phyloP scores from a whole-genome alignment of 2,888 invertebrate species.

The Trypoxylon attenuatum region DNA sequence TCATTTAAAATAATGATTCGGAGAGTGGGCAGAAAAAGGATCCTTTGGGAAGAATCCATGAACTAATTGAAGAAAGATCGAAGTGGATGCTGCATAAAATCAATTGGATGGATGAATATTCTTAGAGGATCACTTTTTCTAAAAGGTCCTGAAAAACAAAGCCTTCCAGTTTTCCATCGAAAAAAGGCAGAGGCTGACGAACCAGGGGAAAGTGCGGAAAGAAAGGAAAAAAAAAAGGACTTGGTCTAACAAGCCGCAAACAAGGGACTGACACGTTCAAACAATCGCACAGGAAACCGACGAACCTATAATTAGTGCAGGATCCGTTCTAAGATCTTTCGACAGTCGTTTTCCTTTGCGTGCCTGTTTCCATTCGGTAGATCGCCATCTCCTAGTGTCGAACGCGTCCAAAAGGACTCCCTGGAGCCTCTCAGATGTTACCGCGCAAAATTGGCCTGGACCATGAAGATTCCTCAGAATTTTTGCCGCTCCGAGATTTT shows the following conservation, averaged over 20 bases:
- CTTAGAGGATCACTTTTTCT: too few relatives aligned
- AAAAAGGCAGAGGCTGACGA: conserved; percentile 30
- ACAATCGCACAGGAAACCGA: conserved; percentile 61
- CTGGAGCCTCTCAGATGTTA: conserved; percentile 57
- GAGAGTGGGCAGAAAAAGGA: too few relatives aligned
- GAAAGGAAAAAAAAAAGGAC: conserved; percentile 20
- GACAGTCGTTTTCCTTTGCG: conserved; percentile 56
- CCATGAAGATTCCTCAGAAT: conserved; percentile 12
- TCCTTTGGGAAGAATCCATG: too few relatives aligned
- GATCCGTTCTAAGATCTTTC: conserved; percentile 55
- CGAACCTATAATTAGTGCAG: conserved; percentile 68
- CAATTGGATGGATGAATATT: too few relatives aligned
- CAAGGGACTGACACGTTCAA: conserved; percentile 68
- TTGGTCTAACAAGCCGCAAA: conserved; percentile 67
- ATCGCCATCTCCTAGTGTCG: conserved; percentile 54
- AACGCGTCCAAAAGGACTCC: conserved; percentile 35
- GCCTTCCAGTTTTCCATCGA: neutral
- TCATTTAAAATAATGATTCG: too few relatives aligned
- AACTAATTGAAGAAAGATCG: too few relatives aligned
- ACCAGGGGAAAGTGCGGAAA: conserved; percentile 17
- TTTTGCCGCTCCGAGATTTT: conserved; percentile 5
- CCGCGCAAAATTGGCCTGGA: conserved; percentile 56
- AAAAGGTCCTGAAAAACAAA: too few relatives aligned
- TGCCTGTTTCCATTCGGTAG: conserved; percentile 42
- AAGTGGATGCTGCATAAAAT: too few relatives aligned